Percentiles rank a stretch among this genome's conserved stretches.
Conservation (phyloP, 2,888 invertebrate genomes). For the Drosophila mercatorum region DNA sequence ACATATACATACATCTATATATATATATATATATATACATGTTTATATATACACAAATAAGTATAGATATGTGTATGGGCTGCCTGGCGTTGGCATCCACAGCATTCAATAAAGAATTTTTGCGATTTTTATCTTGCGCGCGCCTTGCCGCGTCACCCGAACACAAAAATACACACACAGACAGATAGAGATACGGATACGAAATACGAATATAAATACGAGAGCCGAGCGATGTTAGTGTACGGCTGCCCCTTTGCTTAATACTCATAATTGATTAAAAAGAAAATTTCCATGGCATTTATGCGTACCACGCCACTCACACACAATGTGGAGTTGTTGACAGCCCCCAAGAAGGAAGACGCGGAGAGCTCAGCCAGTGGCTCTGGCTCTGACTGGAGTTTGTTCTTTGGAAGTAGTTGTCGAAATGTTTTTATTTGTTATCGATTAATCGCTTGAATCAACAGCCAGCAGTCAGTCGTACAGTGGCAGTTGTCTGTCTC, state of each 20-base stretch:
- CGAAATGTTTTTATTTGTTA: conserved; percentile 80
- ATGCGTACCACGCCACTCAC: conserved; percentile 78
- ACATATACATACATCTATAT: conserved; percentile 1
- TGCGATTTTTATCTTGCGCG: conserved; percentile 75
- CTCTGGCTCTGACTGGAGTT: conserved; percentile 24
- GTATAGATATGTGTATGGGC: neutral
- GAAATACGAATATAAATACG: conserved; percentile 24
- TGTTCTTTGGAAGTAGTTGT: conserved; percentile 77
- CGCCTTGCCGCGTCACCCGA: conserved; percentile 58
- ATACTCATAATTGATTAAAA: conserved; percentile 80
- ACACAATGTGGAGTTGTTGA: conserved; percentile 77
- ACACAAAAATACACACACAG: conserved; percentile 2
- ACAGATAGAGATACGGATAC: conserved; percentile 10
- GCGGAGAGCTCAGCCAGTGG: neutral
- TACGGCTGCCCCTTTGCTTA: conserved; percentile 59
- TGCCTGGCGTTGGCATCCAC: conserved; percentile 68
- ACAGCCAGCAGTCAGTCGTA: conserved; percentile 57
- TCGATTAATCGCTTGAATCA: conserved; percentile 79
- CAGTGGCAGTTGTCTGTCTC: conserved; percentile 55
- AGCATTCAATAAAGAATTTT: conserved; percentile 80
- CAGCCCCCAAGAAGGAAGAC: conserved; percentile 48
- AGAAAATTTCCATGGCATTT: conserved; percentile 81
- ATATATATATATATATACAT: neutral
- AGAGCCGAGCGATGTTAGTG: conserved; percentile 36
- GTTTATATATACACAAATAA: neutral